Evolutionary conservation across 2,113 vertebrate species (phyloP).

Genomic region (Esox niger): DNA sequence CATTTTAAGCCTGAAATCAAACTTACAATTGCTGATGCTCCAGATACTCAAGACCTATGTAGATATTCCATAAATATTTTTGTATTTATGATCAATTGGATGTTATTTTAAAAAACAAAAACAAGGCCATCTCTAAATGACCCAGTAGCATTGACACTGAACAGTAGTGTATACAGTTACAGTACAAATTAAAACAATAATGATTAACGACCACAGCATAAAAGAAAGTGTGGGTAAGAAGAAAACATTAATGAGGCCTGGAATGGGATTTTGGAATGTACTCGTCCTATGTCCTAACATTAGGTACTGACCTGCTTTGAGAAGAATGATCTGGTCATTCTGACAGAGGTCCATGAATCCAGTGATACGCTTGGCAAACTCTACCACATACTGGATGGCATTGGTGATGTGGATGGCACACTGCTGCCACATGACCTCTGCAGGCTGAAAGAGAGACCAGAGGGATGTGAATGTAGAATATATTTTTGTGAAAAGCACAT

Average conservation of each 20-base stretch:
- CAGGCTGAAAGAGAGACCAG: constrained; percentile 68
- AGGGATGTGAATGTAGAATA: background rate
- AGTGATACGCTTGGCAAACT: constrained; percentile 87
- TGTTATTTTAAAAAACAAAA: too few relatives aligned
- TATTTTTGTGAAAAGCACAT: background rate
- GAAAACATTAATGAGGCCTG: background rate
- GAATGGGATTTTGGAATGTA: background rate
- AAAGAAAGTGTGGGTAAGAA: constrained; percentile 3
- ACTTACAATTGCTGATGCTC: too few relatives aligned
- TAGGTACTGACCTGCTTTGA: constrained; percentile 84
- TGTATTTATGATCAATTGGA: too few relatives aligned
- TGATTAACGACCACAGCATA: background rate
- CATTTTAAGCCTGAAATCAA: too few relatives aligned
- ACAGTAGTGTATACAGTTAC: too few relatives aligned
- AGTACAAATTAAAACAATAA: too few relatives aligned
- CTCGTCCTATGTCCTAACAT: background rate
- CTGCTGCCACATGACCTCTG: constrained; percentile 87
- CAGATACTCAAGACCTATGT: too few relatives aligned
- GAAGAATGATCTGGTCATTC: constrained; percentile 92
- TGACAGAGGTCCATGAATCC: constrained; percentile 94
- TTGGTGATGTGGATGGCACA: constrained; percentile 86
- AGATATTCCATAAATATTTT: too few relatives aligned
- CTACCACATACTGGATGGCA: constrained; percentile 90
- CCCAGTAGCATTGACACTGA: too few relatives aligned
- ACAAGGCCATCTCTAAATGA: too few relatives aligned